These are phyloP conservation scores for Strix uralensis DNA, from an alignment of 2,113 vertebrate genomes.

Conservation along the genomic window DNA sequence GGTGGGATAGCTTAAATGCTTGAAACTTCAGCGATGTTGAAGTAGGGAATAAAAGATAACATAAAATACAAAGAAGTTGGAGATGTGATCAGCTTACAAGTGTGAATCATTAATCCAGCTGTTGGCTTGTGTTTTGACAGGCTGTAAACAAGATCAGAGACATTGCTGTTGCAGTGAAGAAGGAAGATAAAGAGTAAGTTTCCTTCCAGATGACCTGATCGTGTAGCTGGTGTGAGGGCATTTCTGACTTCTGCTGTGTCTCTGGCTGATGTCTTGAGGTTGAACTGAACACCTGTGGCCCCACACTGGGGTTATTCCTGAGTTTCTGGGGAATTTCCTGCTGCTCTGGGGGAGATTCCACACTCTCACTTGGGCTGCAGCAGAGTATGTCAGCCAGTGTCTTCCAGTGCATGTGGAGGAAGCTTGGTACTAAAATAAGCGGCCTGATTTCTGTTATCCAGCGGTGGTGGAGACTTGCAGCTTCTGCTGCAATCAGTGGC, in stretches of 20 bases:
- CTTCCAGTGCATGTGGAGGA: neutral
- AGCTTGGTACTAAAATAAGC: neutral
- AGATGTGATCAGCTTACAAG: neutral
- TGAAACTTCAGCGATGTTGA: neutral
- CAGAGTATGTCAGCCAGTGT: neutral
- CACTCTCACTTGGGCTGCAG: neutral
- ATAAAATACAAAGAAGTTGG: neutral
- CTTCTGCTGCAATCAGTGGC: neutral
- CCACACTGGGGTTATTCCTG: fast-evolving
- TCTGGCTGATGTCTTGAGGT: neutral
- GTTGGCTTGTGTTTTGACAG: conserved; percentile 65
- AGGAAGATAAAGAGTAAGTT: conserved; percentile 89
- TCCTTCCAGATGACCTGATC: neutral
- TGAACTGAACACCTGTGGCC: fast-evolving
- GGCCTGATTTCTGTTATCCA: neutral
- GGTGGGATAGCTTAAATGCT: neutral
- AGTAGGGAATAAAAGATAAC: neutral
- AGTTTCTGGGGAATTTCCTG: neutral
- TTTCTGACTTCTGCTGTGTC: neutral
- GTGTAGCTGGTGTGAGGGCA: neutral
- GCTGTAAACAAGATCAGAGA: conserved; percentile 92
- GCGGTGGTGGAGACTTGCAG: neutral
- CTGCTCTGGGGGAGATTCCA: neutral
- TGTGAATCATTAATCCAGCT: conserved; percentile 3
- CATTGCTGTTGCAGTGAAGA: conserved; percentile 90